Evolutionary conservation across 2,113 vertebrate species (phyloP), one percentile per base, ranked within the genome.

Genomic region (Oophaga pumilio): DNA sequence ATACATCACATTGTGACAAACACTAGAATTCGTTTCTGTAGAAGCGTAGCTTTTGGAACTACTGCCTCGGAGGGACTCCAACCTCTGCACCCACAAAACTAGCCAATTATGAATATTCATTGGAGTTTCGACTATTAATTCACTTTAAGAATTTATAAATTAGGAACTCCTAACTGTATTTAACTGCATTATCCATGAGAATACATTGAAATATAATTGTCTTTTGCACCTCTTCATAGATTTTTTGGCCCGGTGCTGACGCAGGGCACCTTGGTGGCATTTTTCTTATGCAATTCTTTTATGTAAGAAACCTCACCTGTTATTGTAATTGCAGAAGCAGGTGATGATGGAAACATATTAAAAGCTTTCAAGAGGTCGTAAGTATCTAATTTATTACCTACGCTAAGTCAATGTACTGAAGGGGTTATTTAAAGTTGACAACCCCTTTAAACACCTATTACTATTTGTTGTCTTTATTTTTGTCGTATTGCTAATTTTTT

Each of bases 291-390:
- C 5, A 14, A 71, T 49, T 43, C 18, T 18, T 43, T 24, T 3
- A 73, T 10, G 11, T 43, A 43, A 18, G 28, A 20, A 43, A 49
- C 7, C 2, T 8, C 17, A 50, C 17, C 15, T 86, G 78, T 78
- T 52, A 15, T 28, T 43, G 33, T 56, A 64, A 14, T 66, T 85
- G 20, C 52, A 80, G 82, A 60, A 28, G 82, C 60, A 10, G 28
- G 50, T 7, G 82, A 85, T 50, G 87, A 85, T 60, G 87, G 69
- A 50, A 88, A 88, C n/a, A 59, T 88, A 20, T 66, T 88, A n/a
- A 71, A 87, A 83, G 69, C 86, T 43, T 88, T 88, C 24, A 88
- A 88, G 74, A 83, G 86, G 53, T 68, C 80, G 86, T 88, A 76
- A 76, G 87, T 22, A 59, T 69, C 15, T 2, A 13, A n/a, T 20